Conservation (phyloP, 2,797 vertebrate species). For the Notoglanidium macrostoma region DNA sequence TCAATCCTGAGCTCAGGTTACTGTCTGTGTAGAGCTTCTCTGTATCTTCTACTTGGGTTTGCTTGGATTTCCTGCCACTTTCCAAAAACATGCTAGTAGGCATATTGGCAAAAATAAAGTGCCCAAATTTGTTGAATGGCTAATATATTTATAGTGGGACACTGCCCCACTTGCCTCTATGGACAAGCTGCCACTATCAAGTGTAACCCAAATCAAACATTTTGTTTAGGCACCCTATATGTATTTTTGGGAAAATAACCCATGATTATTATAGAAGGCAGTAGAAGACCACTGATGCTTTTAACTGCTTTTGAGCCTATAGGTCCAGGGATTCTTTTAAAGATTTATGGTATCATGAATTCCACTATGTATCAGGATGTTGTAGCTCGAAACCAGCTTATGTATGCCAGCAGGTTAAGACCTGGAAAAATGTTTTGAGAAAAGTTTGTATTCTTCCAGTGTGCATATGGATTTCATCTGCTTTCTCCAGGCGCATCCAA, state of each 20-base stretch:
- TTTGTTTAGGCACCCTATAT: no score
- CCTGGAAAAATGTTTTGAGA: not conserved
- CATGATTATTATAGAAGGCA: no score
- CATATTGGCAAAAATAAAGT: not conserved
- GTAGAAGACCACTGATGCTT: no score
- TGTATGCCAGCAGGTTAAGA: not conserved
- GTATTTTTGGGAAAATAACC: no score
- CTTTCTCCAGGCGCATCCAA: not conserved
- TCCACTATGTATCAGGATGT: not conserved
- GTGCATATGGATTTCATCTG: not conserved
- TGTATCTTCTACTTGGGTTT: not conserved
- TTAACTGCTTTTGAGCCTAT: no score
- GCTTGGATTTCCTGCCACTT: not conserved
- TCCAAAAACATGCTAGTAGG: not conserved
- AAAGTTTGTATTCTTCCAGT: not conserved
- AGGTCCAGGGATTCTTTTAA: no score
- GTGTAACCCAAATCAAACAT: not conserved
- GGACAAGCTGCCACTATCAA: not conserved
- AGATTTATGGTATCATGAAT: not conserved
- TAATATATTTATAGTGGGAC: not conserved
- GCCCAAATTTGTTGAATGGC: not conserved
- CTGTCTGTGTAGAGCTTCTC: not conserved
- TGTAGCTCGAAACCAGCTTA: not conserved
- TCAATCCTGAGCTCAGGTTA: not conserved
- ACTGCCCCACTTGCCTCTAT: no score